Evolutionary conservation across 2,888 invertebrate species (phyloP).

Genomic region (Drosophila gaucha): DNA sequence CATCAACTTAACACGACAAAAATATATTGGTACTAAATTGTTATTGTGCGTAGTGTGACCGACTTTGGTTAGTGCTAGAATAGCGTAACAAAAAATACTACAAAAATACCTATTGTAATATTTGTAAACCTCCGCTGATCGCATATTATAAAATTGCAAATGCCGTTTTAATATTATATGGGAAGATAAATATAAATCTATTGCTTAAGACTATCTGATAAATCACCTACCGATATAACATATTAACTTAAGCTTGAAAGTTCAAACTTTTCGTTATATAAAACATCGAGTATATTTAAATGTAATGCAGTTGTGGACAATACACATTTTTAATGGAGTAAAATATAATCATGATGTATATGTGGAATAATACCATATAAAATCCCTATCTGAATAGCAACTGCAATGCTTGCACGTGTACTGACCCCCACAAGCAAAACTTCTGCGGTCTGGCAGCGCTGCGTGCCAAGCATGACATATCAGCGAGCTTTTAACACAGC

Average conservation of each 20-base stretch:
- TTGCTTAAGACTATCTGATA: too few relatives aligned
- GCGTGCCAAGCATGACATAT: conserved; percentile 15
- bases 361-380: too few relatives aligned
- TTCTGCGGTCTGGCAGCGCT: conserved; percentile 12
- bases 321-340: too few relatives aligned
- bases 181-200: too few relatives aligned
- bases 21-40: conserved; percentile 52
- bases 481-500: conserved; percentile 30
- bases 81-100: background rate
- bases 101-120: conserved; percentile 27
- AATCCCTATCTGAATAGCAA: background rate
- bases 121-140: conserved; percentile 9
- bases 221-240: too few relatives aligned
- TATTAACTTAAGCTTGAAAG: too few relatives aligned
- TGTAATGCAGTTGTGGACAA: too few relatives aligned
- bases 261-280: too few relatives aligned
- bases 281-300: too few relatives aligned
- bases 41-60: conserved; percentile 45
- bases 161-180: background rate
- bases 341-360: too few relatives aligned
- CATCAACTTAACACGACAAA: conserved; percentile 50
- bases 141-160: background rate
- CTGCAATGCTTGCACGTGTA: conserved; percentile 19
- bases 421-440: background rate
- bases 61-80: conserved; percentile 5